Base-by-base conservation (phyloP, 2,113 vertebrate species). In the Rhineura floridana region DNA sequence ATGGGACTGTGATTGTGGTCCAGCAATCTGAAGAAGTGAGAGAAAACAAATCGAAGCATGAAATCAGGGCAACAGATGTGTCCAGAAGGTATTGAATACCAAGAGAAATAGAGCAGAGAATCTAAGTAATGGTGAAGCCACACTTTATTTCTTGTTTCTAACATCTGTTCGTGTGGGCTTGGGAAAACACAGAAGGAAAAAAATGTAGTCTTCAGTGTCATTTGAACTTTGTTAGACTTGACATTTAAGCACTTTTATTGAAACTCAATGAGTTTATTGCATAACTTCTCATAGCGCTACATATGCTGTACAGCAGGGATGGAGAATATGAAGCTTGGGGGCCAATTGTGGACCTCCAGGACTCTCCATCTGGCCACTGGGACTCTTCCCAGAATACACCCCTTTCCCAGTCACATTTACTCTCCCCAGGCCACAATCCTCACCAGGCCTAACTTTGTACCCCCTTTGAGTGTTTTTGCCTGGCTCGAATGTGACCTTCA, bases 1-100 rank as follows among this genome's bases (percentile, higher is more conserved):
- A 82, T 87, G 59, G 85, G 85, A 83, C 39, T 94, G 30, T 83
- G 50, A 72, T 67, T 95, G 86, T 86, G 90, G 84, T 87, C 88
- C 89, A n/a, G 39, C 92, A 90, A 77, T 90, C 85, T 91, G 50
- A 87, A 92, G 77, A 93, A 94, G 83, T 87, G 90, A 82, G 28
- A 48, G 48, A 93, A 88, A 90, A 87, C 4, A 63, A 65, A 90
- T 33, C 33, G 79, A 84, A 91, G 69, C 77, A 36, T 81, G 80
- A 93, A 90, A 90, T 89, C 9, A 0, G 82, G 13, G 62, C 83
- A 85, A 82, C 76, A 85, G 90, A 84, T 79, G 65, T 79, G 72
- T 87, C 85, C 87, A 42, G 30, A 83, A 70, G 76, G 50, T 75
- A 90, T 8, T 0, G 0, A 83, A 33, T 63, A 90, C 78, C 62